Evolutionary conservation across 2,888 invertebrate genomes (phyloP).

Genomic region (Lydus trimaculatus): DNA sequence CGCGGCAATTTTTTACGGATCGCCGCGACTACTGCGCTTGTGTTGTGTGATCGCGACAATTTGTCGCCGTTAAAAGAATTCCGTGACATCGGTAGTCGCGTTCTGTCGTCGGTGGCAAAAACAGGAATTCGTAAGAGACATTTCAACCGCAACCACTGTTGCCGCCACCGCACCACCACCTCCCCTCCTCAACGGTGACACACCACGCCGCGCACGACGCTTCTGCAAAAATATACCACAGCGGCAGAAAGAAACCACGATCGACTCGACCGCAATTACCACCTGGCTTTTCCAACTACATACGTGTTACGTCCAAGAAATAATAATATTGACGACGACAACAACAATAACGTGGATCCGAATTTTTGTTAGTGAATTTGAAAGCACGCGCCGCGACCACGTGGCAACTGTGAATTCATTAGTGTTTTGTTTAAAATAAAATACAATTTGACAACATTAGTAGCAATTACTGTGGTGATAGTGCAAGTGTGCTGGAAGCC

Average conservation of each 20-base stretch:
- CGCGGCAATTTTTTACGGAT: constrained; percentile 55
- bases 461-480: constrained; percentile 20
- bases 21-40: constrained; percentile 60
- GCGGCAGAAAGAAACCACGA: constrained; percentile 66
- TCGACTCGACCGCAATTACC: constrained; percentile 63
- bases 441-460: constrained; percentile 8
- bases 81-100: constrained; percentile 62
- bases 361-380: constrained; percentile 35
- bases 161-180: constrained; percentile 48
- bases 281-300: constrained; percentile 53
- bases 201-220: constrained; percentile 67
- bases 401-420: constrained; percentile 31
- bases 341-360: constrained; percentile 37
- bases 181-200: constrained; percentile 63
- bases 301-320: constrained; percentile 41
- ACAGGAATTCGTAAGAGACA: constrained; percentile 57
- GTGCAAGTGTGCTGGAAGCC: constrained; percentile 53
- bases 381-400: constrained; percentile 37
- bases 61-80: constrained; percentile 63
- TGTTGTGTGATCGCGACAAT: constrained; percentile 61
- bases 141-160: constrained; percentile 53
- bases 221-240: constrained; percentile 62
- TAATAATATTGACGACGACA: constrained; percentile 27
- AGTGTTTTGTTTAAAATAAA: neutral
- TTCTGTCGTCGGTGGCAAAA: constrained; percentile 60